Evolutionary conservation across 2,888 invertebrate species (phyloP).

Genomic region (Pinctada fucata): DNA sequence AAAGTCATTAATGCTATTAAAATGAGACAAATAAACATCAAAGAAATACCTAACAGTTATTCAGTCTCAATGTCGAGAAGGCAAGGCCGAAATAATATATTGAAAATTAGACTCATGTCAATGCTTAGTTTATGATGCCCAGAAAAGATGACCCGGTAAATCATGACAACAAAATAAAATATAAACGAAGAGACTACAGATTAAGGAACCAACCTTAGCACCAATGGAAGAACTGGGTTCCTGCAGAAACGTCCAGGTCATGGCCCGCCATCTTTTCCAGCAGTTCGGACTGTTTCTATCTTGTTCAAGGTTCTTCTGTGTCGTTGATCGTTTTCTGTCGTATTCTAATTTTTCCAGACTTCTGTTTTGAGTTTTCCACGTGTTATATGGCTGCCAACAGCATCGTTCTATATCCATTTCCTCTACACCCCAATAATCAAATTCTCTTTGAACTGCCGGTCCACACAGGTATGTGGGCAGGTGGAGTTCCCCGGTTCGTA

Average conservation of each 20-base stretch:
- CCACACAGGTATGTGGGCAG: constrained; percentile 71
- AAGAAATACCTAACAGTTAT: no score
- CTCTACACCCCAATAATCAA: constrained; percentile 73
- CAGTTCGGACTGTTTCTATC: constrained; percentile 54
- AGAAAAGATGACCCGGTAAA: no score
- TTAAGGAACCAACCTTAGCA: constrained; percentile 62
- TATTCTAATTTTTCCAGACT: constrained; percentile 69
- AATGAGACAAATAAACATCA: no score
- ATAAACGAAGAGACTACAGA: not conserved
- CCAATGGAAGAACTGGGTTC: constrained; percentile 66
- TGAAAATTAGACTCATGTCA: no score
- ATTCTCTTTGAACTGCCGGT: constrained; percentile 69
- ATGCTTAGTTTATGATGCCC: no score
- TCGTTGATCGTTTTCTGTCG: constrained; percentile 67
- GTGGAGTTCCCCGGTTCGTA: constrained; percentile 72
- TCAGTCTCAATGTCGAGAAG: no score
- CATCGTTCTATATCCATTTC: constrained; percentile 72
- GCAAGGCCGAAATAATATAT: no score
- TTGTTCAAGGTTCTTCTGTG: constrained; percentile 58
- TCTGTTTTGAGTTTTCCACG: constrained; percentile 70
- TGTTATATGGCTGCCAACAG: constrained; percentile 74
- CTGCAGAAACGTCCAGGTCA: constrained; percentile 70
- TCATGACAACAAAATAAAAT: no score
- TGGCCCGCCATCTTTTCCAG: constrained; percentile 59
- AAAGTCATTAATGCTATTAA: no score